A percentile compares a stretch with the other conserved stretches of the same genome.
Evolutionary conservation across 1,140 invertebrate genomes (phyloP).

Genomic region (Ganaspis sp.): DNA sequence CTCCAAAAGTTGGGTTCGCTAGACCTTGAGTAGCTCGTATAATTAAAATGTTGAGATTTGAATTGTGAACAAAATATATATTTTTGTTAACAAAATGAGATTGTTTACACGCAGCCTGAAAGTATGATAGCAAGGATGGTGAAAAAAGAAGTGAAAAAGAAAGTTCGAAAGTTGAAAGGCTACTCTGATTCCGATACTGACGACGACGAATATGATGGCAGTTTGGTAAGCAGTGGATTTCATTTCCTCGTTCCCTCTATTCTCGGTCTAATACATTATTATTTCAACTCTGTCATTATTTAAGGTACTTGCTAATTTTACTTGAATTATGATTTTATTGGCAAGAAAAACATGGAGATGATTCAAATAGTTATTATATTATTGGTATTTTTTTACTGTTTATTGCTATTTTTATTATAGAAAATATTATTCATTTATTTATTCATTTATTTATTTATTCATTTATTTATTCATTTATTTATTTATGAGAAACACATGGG

Average conservation of each 20-base stretch:
- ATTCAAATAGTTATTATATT: too few relatives aligned
- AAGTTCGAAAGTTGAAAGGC: conserved; percentile 74
- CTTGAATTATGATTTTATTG: too few relatives aligned
- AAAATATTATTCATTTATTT: too few relatives aligned
- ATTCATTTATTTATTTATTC: too few relatives aligned
- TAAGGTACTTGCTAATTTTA: not conserved
- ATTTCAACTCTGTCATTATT: not conserved
- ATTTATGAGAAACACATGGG: too few relatives aligned
- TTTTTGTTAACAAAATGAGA: conserved; percentile 38
- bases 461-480: too few relatives aligned
- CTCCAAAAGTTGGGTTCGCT: not conserved
- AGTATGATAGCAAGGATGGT: conserved; percentile 72
- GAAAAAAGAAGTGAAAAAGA: conserved; percentile 74
- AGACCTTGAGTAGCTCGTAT: not conserved
- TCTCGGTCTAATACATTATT: not conserved
- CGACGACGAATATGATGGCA: conserved; percentile 69
- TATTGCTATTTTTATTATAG: too few relatives aligned
- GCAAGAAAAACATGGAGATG: too few relatives aligned
- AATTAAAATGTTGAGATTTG: not conserved
- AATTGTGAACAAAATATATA: conserved; percentile 29
- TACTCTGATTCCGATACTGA: conserved; percentile 71
- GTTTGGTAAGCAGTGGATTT: conserved; percentile 68
- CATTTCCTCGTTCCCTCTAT: conserved; percentile 3
- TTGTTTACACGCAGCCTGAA: conserved; percentile 71
- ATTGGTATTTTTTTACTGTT: too few relatives aligned